These are phyloP conservation scores for Drosophila silvestris DNA, from an alignment of 2,888 invertebrate species.

Conservation along the genomic window DNA sequence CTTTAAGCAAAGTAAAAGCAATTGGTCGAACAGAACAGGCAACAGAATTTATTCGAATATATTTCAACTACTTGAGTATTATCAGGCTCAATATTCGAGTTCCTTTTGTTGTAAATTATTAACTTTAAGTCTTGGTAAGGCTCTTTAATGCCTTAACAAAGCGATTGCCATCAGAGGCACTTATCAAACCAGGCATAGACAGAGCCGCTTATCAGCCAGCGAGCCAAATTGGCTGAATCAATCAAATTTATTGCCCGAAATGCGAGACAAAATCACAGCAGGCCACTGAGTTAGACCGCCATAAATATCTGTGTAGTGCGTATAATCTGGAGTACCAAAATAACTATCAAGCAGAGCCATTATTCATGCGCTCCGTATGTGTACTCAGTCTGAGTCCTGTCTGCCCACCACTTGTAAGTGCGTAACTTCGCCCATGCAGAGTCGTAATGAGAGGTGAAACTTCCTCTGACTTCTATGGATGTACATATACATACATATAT, in stretches of 20 bases:
- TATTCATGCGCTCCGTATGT: constrained; percentile 35
- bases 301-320: constrained; percentile 59
- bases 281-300: constrained; percentile 22
- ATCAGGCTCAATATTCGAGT: constrained; percentile 12
- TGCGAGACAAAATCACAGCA: constrained; percentile 61
- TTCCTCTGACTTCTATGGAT: constrained; percentile 3
- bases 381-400: constrained; percentile 33
- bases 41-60: constrained; percentile 1
- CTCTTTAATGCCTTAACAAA: constrained; percentile 36
- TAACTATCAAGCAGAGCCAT: constrained; percentile 52
- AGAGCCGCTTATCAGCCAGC: constrained; percentile 52
- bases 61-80: constrained; percentile 27
- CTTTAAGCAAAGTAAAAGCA: background rate
- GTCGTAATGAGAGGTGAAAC: constrained; percentile 3
- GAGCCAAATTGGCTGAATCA: constrained; percentile 60
- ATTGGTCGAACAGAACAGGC: background rate
- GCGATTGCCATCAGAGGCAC: constrained; percentile 58
- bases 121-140: constrained; percentile 29
- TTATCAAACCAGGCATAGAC: constrained; percentile 62
- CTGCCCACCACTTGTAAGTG: constrained; percentile 10
- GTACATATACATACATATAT: background rate
- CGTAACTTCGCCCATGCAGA: background rate
- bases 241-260: constrained; percentile 73
- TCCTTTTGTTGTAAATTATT: constrained; percentile 45
- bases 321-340: constrained; percentile 58